Evolutionary conservation across 1,140 invertebrate genomes (phyloP).

Genomic region (Camponotus vicinus): DNA sequence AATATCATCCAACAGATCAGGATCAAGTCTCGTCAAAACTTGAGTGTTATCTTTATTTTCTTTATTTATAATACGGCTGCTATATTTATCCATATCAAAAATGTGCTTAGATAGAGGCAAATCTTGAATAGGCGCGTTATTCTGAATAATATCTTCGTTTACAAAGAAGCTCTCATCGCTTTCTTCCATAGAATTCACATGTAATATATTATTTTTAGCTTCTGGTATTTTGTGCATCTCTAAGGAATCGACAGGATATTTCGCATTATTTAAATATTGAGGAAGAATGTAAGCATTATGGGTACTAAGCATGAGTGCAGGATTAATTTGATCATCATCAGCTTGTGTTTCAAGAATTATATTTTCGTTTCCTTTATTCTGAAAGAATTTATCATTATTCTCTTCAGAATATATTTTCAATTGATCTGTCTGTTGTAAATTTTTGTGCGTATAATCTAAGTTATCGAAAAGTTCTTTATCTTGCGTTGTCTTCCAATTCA

Average conservation of each 20-base stretch:
- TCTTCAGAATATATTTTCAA: background rate
- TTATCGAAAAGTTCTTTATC: background rate
- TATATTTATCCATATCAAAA: background rate
- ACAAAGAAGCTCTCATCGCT: background rate
- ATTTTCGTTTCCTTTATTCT: background rate
- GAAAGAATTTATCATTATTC: slow-evolving; percentile 17
- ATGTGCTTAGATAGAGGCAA: background rate
- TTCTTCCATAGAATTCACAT: slow-evolving; percentile 1
- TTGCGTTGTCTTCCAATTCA: background rate
- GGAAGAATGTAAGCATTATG: slow-evolving; percentile 17
- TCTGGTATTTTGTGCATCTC: background rate
- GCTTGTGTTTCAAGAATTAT: background rate
- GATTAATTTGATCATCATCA: background rate
- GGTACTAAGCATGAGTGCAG: slow-evolving; percentile 1
- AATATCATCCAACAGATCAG: slow-evolving; percentile 48
- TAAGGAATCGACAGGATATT: background rate
- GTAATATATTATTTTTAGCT: background rate
- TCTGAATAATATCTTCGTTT: background rate
- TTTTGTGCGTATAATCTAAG: background rate
- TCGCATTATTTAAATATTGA: slow-evolving; percentile 16
- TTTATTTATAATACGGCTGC: background rate
- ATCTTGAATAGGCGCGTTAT: background rate
- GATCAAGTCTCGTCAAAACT: slow-evolving; percentile 8
- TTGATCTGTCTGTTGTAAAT: background rate
- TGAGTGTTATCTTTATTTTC: background rate